Evolutionary conservation across 2,113 vertebrate species (phyloP), one percentile per base, ranked within the genome.

Genomic region (Platichthys flesus): DNA sequence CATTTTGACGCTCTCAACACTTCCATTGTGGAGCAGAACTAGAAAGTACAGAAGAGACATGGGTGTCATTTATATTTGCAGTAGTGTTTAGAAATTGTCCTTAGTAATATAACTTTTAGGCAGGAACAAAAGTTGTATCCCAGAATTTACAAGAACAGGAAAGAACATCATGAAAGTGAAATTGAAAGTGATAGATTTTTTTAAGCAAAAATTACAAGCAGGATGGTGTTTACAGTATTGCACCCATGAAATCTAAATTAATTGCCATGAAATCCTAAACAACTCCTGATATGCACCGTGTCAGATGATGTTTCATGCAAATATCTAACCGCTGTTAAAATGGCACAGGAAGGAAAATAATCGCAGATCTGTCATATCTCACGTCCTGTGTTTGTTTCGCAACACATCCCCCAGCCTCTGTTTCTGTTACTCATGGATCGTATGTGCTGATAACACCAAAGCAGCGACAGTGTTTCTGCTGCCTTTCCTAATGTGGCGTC

Each of bases 51-150:
- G 67, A 86, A 62, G 61, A 62, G 67, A 55, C 18, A 70, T 9
- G 21, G 23, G 68, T 86, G 71, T 71, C 24, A 80, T 47, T 60
- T 71, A 56, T 65, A 76, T 14, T 63, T 60, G 18, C 20, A 60
- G 5, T 61, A 45, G 54, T 56, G 62, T 28, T 62, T 0, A 12
- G 20, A 72, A 57, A 54, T 70, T 51, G 10, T 23, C 51, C 57
- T 23, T 16, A 40, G 21, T 54, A 21, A 57, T 59, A 2, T 5
- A 60, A 67, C 18, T 31, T 51, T 51, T 51, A 71, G 20, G 66
- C 54, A 65, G 21, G 79, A 73, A 69, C 79, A 51, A 20, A 31
- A 57, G 7, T 23, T 59, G 47, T 8, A 67, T 35, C 28, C 3
- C 45, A 65, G 21, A 3, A 5, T 61, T 47, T 58, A n/a, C 71